Conservation (phyloP, 2,888 invertebrate genomes). For the Ornithoptera priamus region DNA sequence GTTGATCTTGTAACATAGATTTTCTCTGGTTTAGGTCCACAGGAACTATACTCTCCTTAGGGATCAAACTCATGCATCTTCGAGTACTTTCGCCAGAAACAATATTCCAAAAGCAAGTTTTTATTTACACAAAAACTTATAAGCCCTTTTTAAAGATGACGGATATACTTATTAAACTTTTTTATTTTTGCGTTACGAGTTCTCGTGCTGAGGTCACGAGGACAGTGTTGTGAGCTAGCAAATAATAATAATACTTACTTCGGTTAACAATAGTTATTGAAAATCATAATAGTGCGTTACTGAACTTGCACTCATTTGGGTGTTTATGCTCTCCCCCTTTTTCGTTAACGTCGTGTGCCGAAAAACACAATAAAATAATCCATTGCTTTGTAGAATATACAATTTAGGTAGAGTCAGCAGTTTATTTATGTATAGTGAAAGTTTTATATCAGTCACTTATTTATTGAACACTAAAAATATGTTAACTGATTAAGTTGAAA, state of each 20-base stretch:
- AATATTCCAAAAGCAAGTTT: too few species aligned
- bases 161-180: neutral
- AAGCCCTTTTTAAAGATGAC: too few species aligned
- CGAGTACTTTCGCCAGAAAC: too few species aligned
- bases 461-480: too few species aligned
- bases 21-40: too few species aligned
- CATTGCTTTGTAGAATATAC: conserved; percentile 56
- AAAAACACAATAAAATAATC: conserved; percentile 76
- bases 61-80: too few species aligned
- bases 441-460: neutral
- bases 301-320: conserved; percentile 35
- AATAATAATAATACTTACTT: conserved; percentile 16
- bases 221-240: conserved; percentile 2
- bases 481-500: too few species aligned
- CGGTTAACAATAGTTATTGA: conserved; percentile 24
- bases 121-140: too few species aligned
- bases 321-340: conserved; percentile 49
- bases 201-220: neutral
- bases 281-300: conserved; percentile 26
- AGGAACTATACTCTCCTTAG: too few species aligned
- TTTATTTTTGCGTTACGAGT: neutral
- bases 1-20: too few species aligned
- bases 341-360: conserved; percentile 52
- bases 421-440: neutral
- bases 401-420: conserved; percentile 11